Evolutionary conservation across 2,888 invertebrate species (phyloP), one percentile per base, ranked within the genome.

Genomic region (Spisula solida): DNA sequence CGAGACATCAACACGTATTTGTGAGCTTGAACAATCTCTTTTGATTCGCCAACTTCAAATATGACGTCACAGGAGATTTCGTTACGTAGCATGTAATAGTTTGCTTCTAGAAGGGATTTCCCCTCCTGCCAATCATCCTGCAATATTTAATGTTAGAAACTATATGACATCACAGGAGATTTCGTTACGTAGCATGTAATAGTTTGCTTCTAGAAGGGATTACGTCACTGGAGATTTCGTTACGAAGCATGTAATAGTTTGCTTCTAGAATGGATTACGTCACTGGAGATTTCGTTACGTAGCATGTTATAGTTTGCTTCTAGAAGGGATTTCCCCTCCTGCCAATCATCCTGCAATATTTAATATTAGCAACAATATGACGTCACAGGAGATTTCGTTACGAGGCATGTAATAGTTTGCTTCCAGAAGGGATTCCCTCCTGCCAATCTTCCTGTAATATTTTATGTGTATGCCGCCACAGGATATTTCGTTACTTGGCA

Each of bases 81-180:
- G 86, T 93, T 90, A 48, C 86, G 85, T 75, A 94, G 86, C 94
- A 94, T 94, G 90, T 94, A 88, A 60, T 86, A 82, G 88, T 92
- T 94, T 18, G 91, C 90, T 86, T 94, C 93, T 25, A 92, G 85
- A 31, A 93, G 82, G 29, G 86, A 89, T 78, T 92, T 90, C 8
- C 87, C 92, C 0, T 78, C 66, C 79, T 93, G 94, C 94, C 94
- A 94, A 81, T 93, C 92, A 14, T 91, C 90, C 90, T 90, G 56
- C 1, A 41, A 29, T 20, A n/a, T 56, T 51, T 41, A 41, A 41
- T 31, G 34, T 12, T 34, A 56, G 56, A 1, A 56, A 56, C n/a
- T 91, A 93, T 48, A 88, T 91, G 86, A 92, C 92, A 90, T 94
- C 92, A 84, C 90, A 89, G n/a, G n/a, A n/a, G n/a, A n/a, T n/a